These are phyloP conservation scores for Chaetogeoica ovagalla DNA, from an alignment of 2,888 invertebrate genomes.

Conservation along the genomic window DNA sequence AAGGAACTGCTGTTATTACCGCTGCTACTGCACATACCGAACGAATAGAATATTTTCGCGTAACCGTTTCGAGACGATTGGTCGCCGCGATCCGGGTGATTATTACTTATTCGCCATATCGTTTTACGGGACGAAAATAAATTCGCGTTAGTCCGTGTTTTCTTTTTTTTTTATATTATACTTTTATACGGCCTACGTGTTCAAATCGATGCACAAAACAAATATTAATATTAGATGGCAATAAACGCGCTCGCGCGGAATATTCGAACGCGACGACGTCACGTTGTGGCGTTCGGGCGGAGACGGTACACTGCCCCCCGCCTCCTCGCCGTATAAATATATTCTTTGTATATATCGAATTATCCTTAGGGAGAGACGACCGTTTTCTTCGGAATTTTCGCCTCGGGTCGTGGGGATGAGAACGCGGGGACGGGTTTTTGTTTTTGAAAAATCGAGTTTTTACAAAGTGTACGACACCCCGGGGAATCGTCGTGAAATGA, in stretches of 20 bases:
- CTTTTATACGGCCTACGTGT: not conserved
- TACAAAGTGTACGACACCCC: conserved; percentile 46
- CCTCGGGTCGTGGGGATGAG: too few species aligned
- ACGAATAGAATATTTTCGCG: too few species aligned
- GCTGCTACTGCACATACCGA: too few species aligned
- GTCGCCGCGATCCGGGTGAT: too few species aligned
- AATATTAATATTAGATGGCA: conserved; percentile 40
- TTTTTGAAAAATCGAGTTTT: conserved; percentile 45
- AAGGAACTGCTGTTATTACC: too few species aligned
- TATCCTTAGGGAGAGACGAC: conserved; percentile 41
- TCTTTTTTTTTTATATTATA: too few species aligned
- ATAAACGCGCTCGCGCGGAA: conserved; percentile 20
- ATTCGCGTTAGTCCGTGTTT: too few species aligned
- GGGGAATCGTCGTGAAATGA: conserved; percentile 32
- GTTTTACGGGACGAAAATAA: too few species aligned
- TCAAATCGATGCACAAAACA: conserved; percentile 44
- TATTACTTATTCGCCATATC: too few species aligned
- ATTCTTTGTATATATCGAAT: conserved; percentile 21
- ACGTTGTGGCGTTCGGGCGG: too few species aligned
- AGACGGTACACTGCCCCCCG: not conserved
- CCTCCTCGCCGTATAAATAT: not conserved
- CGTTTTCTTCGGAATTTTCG: conserved; percentile 30
- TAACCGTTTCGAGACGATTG: too few species aligned
- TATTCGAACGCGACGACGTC: conserved; percentile 23
- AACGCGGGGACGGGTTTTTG: not conserved